Percentiles rank a stretch among this genome's conserved stretches.
Conservation (phyloP, 1,140 invertebrate genomes). For the Bombus superbus region DNA sequence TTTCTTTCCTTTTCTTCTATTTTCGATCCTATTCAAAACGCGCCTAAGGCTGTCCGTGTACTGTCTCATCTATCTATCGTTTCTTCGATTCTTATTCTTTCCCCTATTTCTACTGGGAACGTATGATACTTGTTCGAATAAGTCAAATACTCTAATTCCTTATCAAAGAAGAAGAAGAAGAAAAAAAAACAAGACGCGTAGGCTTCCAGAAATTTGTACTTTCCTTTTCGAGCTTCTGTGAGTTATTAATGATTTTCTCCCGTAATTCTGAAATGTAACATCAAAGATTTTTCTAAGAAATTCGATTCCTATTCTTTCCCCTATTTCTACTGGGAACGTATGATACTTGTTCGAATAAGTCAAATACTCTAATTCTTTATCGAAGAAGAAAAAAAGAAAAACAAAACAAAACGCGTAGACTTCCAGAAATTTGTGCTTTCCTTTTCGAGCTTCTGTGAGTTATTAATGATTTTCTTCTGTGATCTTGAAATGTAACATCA, state of each 20-base stretch:
- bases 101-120: neutral
- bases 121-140: too few relatives aligned
- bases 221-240: too few relatives aligned
- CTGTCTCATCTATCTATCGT: neutral
- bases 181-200: too few relatives aligned
- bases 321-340: too few relatives aligned
- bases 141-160: neutral
- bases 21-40: constrained; percentile 69
- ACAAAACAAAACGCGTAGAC: neutral
- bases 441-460: neutral
- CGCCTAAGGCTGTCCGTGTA: constrained; percentile 8
- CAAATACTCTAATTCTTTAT: neutral
- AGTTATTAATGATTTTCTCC: too few relatives aligned
- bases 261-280: too few relatives aligned
- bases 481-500: neutral
- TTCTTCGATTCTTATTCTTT: neutral
- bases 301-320: too few relatives aligned
- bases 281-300: too few relatives aligned
- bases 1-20: constrained; percentile 59
- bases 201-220: too few relatives aligned
- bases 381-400: too few relatives aligned
- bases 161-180: neutral
- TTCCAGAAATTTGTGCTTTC: too few relatives aligned
- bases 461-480: neutral
- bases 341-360: too few relatives aligned